Evolutionary conservation across 2,797 vertebrate genomes (phyloP).

Genomic region (Menidia menidia): DNA sequence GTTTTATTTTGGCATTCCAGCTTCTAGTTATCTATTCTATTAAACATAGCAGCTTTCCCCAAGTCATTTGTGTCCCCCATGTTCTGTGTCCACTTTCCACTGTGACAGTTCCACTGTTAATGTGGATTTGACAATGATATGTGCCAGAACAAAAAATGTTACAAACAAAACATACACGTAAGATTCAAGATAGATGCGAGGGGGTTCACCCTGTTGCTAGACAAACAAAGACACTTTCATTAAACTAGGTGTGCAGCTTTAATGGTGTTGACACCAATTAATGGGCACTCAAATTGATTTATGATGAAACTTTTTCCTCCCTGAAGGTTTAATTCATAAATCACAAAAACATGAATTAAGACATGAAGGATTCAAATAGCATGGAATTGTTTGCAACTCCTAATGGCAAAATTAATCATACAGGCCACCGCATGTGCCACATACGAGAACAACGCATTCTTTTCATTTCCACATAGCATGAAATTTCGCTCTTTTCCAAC

Average conservation of each 20-base stretch:
- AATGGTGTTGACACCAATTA: neutral
- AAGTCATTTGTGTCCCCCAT: too few species aligned
- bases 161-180: neutral
- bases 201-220: neutral
- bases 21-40: too few species aligned
- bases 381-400: constrained; percentile 48
- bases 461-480: constrained; percentile 67
- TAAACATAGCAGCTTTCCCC: too few species aligned
- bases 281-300: neutral
- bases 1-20: too few species aligned
- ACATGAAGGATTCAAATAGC: constrained; percentile 35
- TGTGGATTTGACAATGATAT: neutral
- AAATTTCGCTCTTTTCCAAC: constrained; percentile 62
- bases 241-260: neutral
- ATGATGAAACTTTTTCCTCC: neutral
- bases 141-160: neutral
- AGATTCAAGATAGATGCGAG: neutral
- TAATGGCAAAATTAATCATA: constrained; percentile 76
- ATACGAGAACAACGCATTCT: constrained; percentile 63
- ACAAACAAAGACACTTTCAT: too few species aligned
- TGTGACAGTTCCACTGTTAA: neutral
- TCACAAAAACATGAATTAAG: constrained; percentile 41
- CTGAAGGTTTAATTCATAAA: constrained; percentile 25
- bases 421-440: constrained; percentile 62
- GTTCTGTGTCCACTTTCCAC: too few species aligned